Base-by-base conservation (phyloP, 2,888 invertebrate species). In the Hybos culiciformis region DNA sequence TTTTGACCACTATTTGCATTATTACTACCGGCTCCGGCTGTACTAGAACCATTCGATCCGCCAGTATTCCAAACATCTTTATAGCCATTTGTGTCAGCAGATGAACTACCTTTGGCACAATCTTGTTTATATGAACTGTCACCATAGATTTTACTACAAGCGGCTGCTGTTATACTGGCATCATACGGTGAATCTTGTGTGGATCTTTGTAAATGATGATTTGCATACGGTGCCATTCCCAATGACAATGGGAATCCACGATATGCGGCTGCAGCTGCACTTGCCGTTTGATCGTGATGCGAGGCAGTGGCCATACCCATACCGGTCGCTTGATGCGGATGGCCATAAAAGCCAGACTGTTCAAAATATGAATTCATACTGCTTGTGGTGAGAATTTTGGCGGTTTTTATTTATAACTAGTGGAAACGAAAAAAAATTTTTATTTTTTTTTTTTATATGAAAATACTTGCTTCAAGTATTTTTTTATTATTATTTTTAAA, bases 331-430 rank as follows among this genome's bases (percentile, higher is more conserved):
- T 88, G 82, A 71, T 87, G 82, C 63, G 88, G 88, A 69, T 88
- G 87, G 61, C 90, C 88, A 73, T 92, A 91, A 74, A 92, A 92
- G 69, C 90, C 90, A 69, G 84, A 83, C 74, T 91, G 91, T 74
- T 91, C 91, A 69, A 91, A 92, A 70, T 91, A 92, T 66, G 90
- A 90, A 83, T 90, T 91, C 91, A 91, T 91, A 50, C 56, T 64
- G 62, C 54, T 59, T 46, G 61, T 56, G 59, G 63, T 62, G 53
- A 65, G 61, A 64, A 66, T 66, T 61, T 65, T 66, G 63, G 60
- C 63, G 62, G 61, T 51, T 61, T 55, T 50, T 51, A 46, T 31
- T 18, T 17, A 31, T 41, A 43, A 45, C 19, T 46, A 39, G 37
- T 9, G 23, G 32, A 43, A 44, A 45, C 17, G 29, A 36, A 29